A percentile compares a stretch with the other conserved stretches of the same genome.
These are phyloP conservation scores for Elysia crispata DNA, from an alignment of 2,888 invertebrate species.

Conservation along the genomic window DNA sequence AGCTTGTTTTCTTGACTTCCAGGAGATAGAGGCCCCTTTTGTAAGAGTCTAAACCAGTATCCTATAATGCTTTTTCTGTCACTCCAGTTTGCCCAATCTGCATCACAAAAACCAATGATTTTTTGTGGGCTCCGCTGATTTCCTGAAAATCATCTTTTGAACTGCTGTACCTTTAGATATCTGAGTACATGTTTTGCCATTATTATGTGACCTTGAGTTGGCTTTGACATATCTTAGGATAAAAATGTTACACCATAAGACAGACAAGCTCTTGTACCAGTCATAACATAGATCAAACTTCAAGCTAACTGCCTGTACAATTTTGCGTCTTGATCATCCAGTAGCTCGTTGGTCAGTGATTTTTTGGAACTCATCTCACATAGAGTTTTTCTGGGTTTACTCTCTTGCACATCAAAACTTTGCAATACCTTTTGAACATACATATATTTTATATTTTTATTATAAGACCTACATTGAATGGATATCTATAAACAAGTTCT, in stretches of 20 bases:
- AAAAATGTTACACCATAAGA: conserved; percentile 33
- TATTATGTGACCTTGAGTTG: background rate
- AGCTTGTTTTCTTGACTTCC: conserved; percentile 49
- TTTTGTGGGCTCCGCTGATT: no score
- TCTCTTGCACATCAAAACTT: conserved; percentile 24
- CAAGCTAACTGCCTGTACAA: conserved; percentile 18
- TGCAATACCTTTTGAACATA: conserved; percentile 40
- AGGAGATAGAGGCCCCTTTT: conserved; percentile 46
- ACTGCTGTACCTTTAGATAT: conserved; percentile 24
- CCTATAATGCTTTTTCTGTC: conserved; percentile 41
- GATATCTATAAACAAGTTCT: no score
- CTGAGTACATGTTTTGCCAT: conserved; percentile 39
- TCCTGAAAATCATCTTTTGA: conserved; percentile 29
- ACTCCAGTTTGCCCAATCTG: conserved; percentile 36
- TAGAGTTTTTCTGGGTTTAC: conserved; percentile 6
- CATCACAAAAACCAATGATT: conserved; percentile 39
- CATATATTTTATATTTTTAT: no score
- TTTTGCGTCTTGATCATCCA: background rate
- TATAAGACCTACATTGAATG: no score
- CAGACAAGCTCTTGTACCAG: conserved; percentile 31
- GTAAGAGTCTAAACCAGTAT: conserved; percentile 39
- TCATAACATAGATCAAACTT: conserved; percentile 43
- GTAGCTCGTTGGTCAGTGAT: background rate
- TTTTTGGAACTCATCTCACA: conserved; percentile 3
- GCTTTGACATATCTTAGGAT: conserved; percentile 43